phyloP scores from a whole-genome alignment of 1,140 invertebrate species.

The Tachypleus tridentatus region DNA sequence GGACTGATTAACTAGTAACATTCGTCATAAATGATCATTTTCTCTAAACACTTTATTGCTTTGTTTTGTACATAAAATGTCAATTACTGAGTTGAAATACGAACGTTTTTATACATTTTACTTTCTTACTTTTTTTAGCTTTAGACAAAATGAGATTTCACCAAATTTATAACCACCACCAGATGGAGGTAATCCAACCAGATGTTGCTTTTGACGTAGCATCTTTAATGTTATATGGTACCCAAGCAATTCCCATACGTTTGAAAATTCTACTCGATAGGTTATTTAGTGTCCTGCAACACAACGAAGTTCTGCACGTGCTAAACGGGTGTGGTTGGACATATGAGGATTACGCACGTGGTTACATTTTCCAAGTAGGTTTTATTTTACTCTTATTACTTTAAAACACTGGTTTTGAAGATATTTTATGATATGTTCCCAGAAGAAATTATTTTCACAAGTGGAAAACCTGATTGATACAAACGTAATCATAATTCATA shows the following conservation, averaged over 20 bases:
- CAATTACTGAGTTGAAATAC: no score
- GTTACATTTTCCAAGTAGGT: conserved; percentile 71
- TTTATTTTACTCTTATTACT: no score
- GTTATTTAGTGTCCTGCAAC: conserved; percentile 61
- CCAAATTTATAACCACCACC: background rate
- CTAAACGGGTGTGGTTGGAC: conserved; percentile 74
- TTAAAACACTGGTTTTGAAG: no score
- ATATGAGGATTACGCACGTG: conserved; percentile 67
- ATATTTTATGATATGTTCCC: no score
- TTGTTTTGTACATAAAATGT: no score
- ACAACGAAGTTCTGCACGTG: conserved; percentile 64
- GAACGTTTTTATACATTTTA: background rate
- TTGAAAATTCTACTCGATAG: conserved; percentile 72
- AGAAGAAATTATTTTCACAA: no score
- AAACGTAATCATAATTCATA: no score
- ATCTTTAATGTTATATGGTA: conserved; percentile 69
- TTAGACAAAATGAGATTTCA: background rate
- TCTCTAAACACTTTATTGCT: no score
- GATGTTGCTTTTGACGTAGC: conserved; percentile 72
- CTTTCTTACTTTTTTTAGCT: conserved; percentile 1
- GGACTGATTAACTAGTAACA: no score
- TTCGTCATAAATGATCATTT: no score
- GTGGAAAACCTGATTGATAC: no score
- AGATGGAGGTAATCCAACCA: background rate
- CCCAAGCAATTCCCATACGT: conserved; percentile 65